These are phyloP conservation scores for Mastacembelus armatus DNA, from an alignment of 2,797 vertebrate species.

Conservation along the genomic window DNA sequence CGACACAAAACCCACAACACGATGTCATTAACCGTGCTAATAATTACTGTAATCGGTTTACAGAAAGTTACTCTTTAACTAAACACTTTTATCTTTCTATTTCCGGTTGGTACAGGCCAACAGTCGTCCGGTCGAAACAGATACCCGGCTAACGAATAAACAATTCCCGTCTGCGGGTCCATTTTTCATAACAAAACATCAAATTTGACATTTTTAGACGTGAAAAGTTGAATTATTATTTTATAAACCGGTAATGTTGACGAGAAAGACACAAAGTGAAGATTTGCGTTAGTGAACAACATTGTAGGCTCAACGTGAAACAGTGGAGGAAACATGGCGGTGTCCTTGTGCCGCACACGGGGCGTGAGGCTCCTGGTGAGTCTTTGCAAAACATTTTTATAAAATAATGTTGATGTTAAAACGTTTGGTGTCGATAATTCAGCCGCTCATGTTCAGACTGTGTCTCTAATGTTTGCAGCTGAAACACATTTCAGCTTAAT, in stretches of 20 bases:
- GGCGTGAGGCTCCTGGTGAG: slow-evolving; percentile 69
- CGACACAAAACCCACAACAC: rapidly evolving
- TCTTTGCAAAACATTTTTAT: neutral
- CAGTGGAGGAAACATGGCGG: slow-evolving; percentile 77
- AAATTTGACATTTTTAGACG: rapidly evolving
- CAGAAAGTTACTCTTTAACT: rapidly evolving
- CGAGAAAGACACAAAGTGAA: too few species aligned
- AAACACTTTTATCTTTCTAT: slow-evolving; percentile 19
- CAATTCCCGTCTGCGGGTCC: slow-evolving; percentile 23
- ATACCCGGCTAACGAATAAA: rapidly evolving
- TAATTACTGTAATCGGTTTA: rapidly evolving
- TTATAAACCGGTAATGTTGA: too few species aligned
- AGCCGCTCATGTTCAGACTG: too few species aligned
- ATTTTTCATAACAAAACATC: neutral
- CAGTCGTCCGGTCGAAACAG: slow-evolving; percentile 38
- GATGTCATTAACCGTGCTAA: rapidly evolving
- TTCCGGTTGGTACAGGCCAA: slow-evolving; percentile 42
- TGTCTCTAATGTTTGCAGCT: too few species aligned
- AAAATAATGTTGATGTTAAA: neutral
- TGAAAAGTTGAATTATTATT: too few species aligned
- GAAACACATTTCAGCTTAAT: too few species aligned
- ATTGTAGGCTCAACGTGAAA: neutral
- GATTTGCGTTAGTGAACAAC: rapidly evolving
- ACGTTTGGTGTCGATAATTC: rapidly evolving
- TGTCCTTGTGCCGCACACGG: slow-evolving; percentile 77